Evolutionary conservation across 2,113 vertebrate genomes (phyloP).

Genomic region (Smithornis capensis): DNA sequence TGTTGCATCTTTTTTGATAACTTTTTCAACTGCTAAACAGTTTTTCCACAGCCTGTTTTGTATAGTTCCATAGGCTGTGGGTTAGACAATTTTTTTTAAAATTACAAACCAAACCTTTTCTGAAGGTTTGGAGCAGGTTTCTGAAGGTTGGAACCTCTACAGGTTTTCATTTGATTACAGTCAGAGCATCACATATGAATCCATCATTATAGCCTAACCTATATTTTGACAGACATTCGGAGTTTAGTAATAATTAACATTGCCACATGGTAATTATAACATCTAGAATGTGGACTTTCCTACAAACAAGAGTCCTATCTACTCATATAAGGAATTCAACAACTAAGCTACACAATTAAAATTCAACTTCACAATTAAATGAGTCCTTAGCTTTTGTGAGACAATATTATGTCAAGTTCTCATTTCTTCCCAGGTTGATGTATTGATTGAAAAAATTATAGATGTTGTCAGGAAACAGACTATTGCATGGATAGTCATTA

Average conservation of each 20-base stretch:
- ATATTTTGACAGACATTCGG: background rate
- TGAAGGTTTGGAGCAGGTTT: too few relatives aligned
- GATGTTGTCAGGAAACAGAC: slow-evolving; percentile 44
- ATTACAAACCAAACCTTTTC: background rate
- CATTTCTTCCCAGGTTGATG: background rate
- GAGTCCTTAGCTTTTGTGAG: background rate
- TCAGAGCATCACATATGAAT: background rate
- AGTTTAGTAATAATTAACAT: background rate
- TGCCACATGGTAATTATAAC: background rate
- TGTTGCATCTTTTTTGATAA: background rate
- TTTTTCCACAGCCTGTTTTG: background rate
- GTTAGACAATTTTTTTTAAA: background rate
- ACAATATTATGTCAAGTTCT: background rate
- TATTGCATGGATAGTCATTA: slow-evolving; percentile 59
- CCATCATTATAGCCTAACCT: background rate
- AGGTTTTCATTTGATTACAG: background rate
- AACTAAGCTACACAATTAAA: background rate
- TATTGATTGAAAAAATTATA: background rate
- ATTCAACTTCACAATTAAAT: background rate
- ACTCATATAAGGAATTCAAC: background rate
- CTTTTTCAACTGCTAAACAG: background rate
- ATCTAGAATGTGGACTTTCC: background rate
- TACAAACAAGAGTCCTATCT: background rate
- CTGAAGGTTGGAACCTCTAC: background rate
- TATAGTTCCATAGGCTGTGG: background rate